A percentile compares a stretch with the other conserved stretches of the same genome.
phyloP scores from a whole-genome alignment of 2,797 vertebrate genomes.

The Eulemur coronatus region DNA sequence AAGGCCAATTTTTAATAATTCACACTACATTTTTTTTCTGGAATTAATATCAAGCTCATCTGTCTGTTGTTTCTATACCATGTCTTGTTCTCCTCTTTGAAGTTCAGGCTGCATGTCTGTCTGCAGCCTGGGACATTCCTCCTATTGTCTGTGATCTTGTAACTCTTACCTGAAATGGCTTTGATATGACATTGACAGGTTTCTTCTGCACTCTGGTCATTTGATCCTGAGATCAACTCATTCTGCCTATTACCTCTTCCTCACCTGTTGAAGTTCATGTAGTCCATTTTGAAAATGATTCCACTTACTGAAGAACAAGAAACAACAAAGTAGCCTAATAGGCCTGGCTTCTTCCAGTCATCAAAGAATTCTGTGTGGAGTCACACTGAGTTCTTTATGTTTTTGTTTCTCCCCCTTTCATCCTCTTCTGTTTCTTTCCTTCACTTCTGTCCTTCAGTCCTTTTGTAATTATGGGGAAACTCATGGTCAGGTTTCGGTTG shows the following conservation, averaged over 20 bases:
- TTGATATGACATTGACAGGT: conserved; percentile 19
- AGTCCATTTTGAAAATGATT: conserved; percentile 37
- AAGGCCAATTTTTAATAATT: background rate
- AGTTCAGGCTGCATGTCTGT: background rate
- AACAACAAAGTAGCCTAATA: background rate
- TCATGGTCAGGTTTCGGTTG: background rate
- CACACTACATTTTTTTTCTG: background rate
- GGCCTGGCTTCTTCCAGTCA: background rate
- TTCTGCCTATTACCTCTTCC: background rate
- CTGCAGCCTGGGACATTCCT: background rate
- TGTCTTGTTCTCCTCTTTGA: background rate
- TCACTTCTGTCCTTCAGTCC: background rate
- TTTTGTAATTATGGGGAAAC: background rate
- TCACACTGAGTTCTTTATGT: background rate
- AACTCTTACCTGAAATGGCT: background rate
- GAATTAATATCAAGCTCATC: background rate
- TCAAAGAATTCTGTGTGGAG: background rate
- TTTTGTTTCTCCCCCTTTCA: background rate
- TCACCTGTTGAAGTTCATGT: background rate
- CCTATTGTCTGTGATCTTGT: background rate
- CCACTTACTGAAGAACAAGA: background rate
- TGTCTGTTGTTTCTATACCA: background rate
- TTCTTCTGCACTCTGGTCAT: conserved; percentile 28
- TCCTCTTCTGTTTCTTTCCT: background rate
- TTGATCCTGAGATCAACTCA: background rate